Base-by-base conservation (phyloP, 2,797 vertebrate species). In the Rhinophrynus dorsalis region DNA sequence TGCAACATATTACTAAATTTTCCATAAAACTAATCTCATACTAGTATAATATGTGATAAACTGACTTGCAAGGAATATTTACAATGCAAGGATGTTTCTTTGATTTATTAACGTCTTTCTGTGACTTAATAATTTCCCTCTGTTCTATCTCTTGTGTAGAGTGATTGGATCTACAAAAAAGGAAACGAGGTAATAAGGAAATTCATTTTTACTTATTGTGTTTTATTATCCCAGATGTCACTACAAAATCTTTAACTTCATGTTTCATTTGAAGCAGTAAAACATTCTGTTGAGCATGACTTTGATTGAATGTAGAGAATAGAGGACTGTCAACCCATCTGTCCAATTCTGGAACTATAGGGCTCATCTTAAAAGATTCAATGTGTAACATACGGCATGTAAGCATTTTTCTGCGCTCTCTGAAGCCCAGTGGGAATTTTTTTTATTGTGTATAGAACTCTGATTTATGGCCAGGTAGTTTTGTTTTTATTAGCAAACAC, bases 141-240 rank as follows among this genome's bases (percentile, higher is more conserved):
- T 57, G 29, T 18, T 67, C 18, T 3, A 33, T 17, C 42, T 32
- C 6, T 26, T 44, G 20, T 44, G 26, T 30, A 17, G 2, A 2
- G 2, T n/a, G 29, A 50, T 37, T 12, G 8, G 27, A 55, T 33
- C 44, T 55, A 20, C 30, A 15, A 26, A 32, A 11, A 65, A 66
- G 50, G 18, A 55, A 40, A 42, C 8, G 3, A 51, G 35, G n/a
- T 40, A 15, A 64, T 54, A 54, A 50, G 21, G 27, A 50, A 65
- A 44, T 54, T 30, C 5, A 6, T 55, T 55, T 29, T 30, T 15
- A 23, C 26, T 10, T 66, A 52, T 45, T 42, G 51, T 66, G 62
- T 66, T 66, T 55, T 66, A 66, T 55, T 66, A 55, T 17, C 23
- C 11, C 27, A 44, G 35, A 66, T 66, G 63, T 66, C 38, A 30